These are phyloP conservation scores for Polyodon spathula DNA, from an alignment of 2,113 vertebrate species.

Conservation along the genomic window DNA sequence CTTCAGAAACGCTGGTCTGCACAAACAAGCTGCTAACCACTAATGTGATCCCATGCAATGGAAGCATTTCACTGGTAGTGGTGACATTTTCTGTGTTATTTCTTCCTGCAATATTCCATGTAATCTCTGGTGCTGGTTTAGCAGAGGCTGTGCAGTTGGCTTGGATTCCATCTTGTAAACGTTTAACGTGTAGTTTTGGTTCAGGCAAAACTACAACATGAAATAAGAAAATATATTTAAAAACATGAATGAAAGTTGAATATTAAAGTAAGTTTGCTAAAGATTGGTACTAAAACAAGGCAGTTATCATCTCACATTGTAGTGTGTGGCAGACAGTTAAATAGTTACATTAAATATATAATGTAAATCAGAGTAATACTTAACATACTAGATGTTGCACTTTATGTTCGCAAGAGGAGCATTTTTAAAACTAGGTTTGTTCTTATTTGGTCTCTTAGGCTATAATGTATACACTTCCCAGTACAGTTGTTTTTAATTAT, in stretches of 20 bases:
- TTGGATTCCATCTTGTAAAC: constrained; percentile 37
- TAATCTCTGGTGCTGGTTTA: constrained; percentile 42
- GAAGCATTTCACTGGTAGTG: constrained; percentile 20
- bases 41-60: constrained; percentile 49
- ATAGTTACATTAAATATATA: too few species aligned
- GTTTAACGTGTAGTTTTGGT: constrained; percentile 45
- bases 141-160: constrained; percentile 52
- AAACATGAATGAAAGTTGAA: background rate
- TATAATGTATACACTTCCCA: too few species aligned
- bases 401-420: too few species aligned
- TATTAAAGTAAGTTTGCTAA: too few species aligned
- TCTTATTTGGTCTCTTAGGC: too few species aligned
- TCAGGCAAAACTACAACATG: constrained; percentile 48
- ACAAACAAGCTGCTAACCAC: constrained; percentile 51
- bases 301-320: too few species aligned
- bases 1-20: constrained; percentile 27
- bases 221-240: background rate
- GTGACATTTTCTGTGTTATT: constrained; percentile 43
- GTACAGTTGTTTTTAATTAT: too few species aligned
- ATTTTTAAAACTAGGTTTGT: too few species aligned
- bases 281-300: too few species aligned
- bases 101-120: constrained; percentile 41
- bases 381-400: too few species aligned
- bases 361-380: too few species aligned
- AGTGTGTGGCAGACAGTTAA: too few species aligned